A percentile compares a stretch with the other conserved stretches of the same genome.
These are phyloP conservation scores for Heliornis fulica DNA, from an alignment of 2,113 vertebrate genomes.

Conservation along the genomic window DNA sequence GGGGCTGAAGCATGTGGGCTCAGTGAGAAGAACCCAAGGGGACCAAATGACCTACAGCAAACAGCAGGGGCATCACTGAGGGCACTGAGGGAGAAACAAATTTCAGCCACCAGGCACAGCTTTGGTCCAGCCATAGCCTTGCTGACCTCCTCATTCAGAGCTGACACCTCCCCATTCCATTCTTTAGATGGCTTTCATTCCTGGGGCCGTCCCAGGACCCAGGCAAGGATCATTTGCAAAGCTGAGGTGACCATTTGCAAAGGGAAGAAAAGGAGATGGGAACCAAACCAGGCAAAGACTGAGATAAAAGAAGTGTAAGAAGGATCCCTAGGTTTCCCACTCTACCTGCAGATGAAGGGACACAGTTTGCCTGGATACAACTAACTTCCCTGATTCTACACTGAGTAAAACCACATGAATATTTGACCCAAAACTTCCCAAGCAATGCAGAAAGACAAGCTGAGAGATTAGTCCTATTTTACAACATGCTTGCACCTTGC, in stretches of 20 bases:
- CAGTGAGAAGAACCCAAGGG: background rate
- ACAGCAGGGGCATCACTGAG: background rate
- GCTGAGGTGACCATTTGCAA: background rate
- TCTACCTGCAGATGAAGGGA: background rate
- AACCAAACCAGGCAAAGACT: background rate
- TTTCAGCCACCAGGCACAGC: background rate
- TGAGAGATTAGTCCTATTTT: background rate
- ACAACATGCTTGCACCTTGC: fast-evolving
- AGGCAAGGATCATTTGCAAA: background rate
- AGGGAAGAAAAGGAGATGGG: background rate
- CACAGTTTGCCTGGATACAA: background rate
- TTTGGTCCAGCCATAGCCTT: background rate
- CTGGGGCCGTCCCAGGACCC: fast-evolving
- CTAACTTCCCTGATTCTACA: background rate
- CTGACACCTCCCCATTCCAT: background rate
- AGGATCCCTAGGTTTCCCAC: background rate
- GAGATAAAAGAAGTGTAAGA: background rate
- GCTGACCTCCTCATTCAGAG: background rate
- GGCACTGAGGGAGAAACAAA: background rate
- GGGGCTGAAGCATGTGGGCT: background rate
- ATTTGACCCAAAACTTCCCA: background rate
- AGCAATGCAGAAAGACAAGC: background rate
- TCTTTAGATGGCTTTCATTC: background rate
- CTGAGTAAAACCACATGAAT: background rate
- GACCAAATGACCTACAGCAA: background rate